These are phyloP conservation scores for Jordanella pulchra DNA, from an alignment of 2,797 vertebrate species.

Conservation along the genomic window DNA sequence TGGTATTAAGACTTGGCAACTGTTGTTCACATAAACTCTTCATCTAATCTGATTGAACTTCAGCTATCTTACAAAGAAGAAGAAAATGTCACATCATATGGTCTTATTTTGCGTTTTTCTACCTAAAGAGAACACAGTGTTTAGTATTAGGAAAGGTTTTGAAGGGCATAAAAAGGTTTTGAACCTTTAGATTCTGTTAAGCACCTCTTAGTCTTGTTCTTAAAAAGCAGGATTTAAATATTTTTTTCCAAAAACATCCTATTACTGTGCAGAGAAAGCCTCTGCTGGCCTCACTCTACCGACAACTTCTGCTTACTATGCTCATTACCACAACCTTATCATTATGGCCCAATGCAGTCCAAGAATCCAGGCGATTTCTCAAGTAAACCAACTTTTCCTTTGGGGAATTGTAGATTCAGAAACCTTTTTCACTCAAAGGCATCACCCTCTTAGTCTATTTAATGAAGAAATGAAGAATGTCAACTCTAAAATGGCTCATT, in stretches of 20 bases:
- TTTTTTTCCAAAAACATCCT: not conserved
- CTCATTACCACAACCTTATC: not conserved
- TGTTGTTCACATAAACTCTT: too few relatives aligned
- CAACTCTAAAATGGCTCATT: too few relatives aligned
- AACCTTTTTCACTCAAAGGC: not conserved
- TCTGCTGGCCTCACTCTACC: not conserved
- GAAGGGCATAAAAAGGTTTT: not conserved
- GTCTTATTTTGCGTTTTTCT: not conserved
- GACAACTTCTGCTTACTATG: not conserved
- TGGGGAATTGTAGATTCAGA: not conserved
- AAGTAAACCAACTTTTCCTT: not conserved
- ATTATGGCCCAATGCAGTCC: not conserved
- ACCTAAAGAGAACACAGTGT: not conserved
- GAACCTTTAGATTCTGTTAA: not conserved
- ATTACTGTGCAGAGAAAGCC: not conserved
- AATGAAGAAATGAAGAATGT: too few relatives aligned
- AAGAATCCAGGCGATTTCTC: not conserved
- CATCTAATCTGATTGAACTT: too few relatives aligned
- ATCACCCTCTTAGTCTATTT: not conserved
- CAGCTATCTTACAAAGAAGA: too few relatives aligned
- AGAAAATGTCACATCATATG: not conserved
- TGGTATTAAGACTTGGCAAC: not conserved
- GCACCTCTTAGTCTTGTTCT: not conserved
- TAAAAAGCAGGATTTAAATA: not conserved
- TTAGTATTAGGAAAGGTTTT: not conserved